Conservation (phyloP, 2,113 vertebrate genomes). For the Nothoprocta pentlandii region DNA sequence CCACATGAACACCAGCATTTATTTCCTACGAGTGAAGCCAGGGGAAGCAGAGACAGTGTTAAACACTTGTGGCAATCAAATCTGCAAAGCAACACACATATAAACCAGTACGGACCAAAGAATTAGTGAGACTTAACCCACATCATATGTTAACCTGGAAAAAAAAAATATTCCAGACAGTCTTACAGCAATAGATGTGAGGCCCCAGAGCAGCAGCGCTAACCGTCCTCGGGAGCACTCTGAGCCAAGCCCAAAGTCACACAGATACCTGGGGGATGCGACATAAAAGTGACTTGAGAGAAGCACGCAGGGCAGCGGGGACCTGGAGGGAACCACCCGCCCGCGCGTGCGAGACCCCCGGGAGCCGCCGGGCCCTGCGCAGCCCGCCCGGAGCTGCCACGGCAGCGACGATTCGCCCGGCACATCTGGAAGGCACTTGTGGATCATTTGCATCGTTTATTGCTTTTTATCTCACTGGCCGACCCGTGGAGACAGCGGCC, state of each 20-base stretch:
- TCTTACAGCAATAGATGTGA: neutral
- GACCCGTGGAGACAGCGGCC: too few relatives aligned
- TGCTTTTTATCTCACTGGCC: neutral
- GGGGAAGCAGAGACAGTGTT: neutral
- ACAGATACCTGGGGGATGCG: neutral
- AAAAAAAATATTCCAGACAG: neutral
- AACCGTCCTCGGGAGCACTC: too few relatives aligned
- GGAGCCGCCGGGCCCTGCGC: neutral
- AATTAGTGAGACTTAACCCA: neutral
- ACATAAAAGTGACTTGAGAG: neutral
- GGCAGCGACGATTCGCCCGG: neutral
- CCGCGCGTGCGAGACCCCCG: too few relatives aligned
- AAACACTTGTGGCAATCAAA: neutral
- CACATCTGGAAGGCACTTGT: neutral
- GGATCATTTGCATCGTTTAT: neutral
- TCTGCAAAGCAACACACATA: neutral
- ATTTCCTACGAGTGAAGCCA: accelerated
- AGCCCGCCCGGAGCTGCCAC: neutral
- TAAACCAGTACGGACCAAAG: neutral
- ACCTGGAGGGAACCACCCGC: neutral
- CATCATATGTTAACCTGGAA: neutral
- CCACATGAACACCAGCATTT: neutral
- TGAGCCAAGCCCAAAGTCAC: neutral
- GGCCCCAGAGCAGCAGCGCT: too few relatives aligned
- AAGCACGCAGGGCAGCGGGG: neutral